Percentiles rank a stretch among this genome's conserved stretches.
phyloP scores from a whole-genome alignment of 2,113 vertebrate species.

The Sialia sialis region DNA sequence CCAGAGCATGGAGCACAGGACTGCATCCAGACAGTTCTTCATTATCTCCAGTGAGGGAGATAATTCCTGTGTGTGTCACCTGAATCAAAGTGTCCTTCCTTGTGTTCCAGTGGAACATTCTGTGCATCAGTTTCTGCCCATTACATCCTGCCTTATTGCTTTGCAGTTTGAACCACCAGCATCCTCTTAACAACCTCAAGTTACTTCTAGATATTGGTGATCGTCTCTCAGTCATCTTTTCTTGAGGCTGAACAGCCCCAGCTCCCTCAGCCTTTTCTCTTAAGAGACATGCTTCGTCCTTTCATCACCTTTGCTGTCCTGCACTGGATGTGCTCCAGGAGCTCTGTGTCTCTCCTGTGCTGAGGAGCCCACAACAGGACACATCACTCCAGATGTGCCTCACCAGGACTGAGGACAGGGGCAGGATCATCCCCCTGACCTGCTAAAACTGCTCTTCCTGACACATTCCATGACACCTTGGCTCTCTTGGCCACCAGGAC shows the following conservation, averaged over 20 bases:
- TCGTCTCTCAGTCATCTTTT: accelerated
- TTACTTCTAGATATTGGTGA: accelerated
- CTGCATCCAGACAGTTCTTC: too few species aligned
- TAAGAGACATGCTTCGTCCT: background rate
- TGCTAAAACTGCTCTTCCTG: background rate
- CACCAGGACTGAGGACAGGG: background rate
- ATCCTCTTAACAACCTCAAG: background rate
- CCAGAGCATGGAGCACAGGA: background rate
- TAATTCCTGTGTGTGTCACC: too few species aligned
- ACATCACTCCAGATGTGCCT: background rate
- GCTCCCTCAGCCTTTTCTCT: background rate
- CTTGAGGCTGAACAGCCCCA: accelerated
- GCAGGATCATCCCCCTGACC: background rate
- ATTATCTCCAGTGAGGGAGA: background rate
- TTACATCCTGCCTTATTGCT: background rate
- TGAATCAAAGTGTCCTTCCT: background rate
- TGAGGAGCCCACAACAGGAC: background rate
- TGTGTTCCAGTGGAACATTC: background rate
- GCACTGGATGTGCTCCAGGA: too few species aligned
- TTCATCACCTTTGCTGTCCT: too few species aligned
- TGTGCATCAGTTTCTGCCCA: background rate
- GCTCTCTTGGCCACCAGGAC: background rate
- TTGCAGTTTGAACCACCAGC: too few species aligned
- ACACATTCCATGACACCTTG: accelerated
- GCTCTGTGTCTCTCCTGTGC: accelerated